phyloP scores from a whole-genome alignment of 2,888 invertebrate genomes.

The Spatulosminthurus flaviceps region DNA sequence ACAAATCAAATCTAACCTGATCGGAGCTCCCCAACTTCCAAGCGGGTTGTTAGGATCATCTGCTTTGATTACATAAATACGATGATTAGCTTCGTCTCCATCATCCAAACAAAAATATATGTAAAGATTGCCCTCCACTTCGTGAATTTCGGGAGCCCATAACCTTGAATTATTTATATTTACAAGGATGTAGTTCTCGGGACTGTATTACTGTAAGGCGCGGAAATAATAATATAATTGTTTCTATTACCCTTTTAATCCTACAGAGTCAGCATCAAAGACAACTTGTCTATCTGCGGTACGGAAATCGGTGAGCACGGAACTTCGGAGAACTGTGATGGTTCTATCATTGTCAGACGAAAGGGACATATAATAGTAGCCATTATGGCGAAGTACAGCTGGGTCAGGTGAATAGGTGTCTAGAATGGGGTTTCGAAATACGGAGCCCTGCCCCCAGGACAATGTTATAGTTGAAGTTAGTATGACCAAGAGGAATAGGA shows the following conservation, averaged over 20 bases:
- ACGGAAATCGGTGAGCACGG: slow-evolving; percentile 47
- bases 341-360: slow-evolving; percentile 45
- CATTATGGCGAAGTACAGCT: slow-evolving; percentile 28
- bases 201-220: background rate
- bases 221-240: background rate
- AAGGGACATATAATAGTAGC: slow-evolving; percentile 44
- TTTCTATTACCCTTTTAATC: slow-evolving; percentile 18
- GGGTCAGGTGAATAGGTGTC: slow-evolving; percentile 39
- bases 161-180: background rate
- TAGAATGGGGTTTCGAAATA: slow-evolving; percentile 40
- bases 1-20: slow-evolving; percentile 44
- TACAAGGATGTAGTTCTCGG: too few relatives aligned
- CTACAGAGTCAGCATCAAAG: slow-evolving; percentile 26
- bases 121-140: slow-evolving; percentile 52
- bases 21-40: slow-evolving; percentile 53
- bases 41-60: slow-evolving; percentile 54
- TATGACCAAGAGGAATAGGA: background rate
- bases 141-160: slow-evolving; percentile 50
- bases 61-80: slow-evolving; percentile 59
- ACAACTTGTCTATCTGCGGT: slow-evolving; percentile 44
- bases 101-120: slow-evolving; percentile 52
- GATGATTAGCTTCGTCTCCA: slow-evolving; percentile 55
- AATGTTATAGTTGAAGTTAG: background rate
- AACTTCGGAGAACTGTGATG: slow-evolving; percentile 46
- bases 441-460: background rate